These are phyloP conservation scores for Coranthus polyacanthus DNA, from an alignment of 2,797 vertebrate genomes.

Conservation along the genomic window DNA sequence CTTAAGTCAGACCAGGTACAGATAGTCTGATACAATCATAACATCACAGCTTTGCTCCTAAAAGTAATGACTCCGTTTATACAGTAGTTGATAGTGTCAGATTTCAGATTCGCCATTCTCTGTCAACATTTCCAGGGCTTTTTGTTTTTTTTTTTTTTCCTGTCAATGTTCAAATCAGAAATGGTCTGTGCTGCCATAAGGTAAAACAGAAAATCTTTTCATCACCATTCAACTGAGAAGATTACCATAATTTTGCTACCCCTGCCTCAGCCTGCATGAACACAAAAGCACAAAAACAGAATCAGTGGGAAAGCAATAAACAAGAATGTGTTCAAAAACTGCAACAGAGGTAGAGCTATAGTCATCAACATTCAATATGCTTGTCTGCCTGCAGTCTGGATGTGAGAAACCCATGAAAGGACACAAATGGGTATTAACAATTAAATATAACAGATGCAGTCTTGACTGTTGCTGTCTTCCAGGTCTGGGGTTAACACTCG, in stretches of 20 bases:
- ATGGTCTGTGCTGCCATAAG: background rate
- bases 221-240: constrained; percentile 5
- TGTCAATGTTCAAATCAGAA: constrained; percentile 14
- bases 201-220: constrained; percentile 8
- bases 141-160: background rate
- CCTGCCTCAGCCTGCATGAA: constrained; percentile 5
- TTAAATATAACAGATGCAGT: constrained; percentile 11
- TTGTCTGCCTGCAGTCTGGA: background rate
- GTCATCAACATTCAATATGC: background rate
- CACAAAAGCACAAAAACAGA: constrained; percentile 10
- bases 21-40: too few species aligned
- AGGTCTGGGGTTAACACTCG: background rate
- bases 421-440: background rate
- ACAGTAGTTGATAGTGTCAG: background rate
- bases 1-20: background rate
- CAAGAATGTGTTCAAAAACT: constrained; percentile 2
- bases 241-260: constrained; percentile 19
- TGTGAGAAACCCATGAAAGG: background rate
- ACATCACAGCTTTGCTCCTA: too few species aligned
- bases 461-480: background rate
- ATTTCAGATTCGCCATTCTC: background rate
- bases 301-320: background rate
- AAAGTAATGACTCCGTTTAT: too few species aligned
- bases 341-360: background rate
- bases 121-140: background rate